Base-by-base conservation (phyloP, 2,888 invertebrate species). In the Ophion costatus region DNA sequence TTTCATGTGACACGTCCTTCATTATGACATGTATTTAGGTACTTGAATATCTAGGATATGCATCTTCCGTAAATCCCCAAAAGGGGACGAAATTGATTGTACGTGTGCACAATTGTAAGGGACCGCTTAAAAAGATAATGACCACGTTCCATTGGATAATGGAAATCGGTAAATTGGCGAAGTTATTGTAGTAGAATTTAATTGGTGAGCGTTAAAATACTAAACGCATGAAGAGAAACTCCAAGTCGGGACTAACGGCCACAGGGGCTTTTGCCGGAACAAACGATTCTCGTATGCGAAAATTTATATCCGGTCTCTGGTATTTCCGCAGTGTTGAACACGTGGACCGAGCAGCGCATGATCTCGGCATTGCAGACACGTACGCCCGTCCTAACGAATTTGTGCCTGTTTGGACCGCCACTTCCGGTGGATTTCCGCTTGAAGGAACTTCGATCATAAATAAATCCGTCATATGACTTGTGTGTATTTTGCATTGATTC, bases 241-340 rank as follows among this genome's bases (percentile, higher is more conserved):
- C 61, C 56, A 59, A 59, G 77, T 61, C 22, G n/a, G 51, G 11
- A 59, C n/a, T 67, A 38, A 78, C 77, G 69, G 45, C 4, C 5
- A 45, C 22, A 29, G 4, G 33, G 38, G 61, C 14, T 69, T 82
- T n/a, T 63, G 22, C 77, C 61, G 78, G 74, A 74, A 74, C 69
- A 74, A 83, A 79, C 74, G 63, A 61, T 74, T 78, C 59, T 74
- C 67, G 69, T 73, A 59, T 56, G 45, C 56, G 67, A 79, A 78
- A 83, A 78, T 83, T 83, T 63, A 79, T 79, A 74, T 83, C 82
- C 78, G 74, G 82, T 78, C 63, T 83, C 78, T 64, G 42, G 74
- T 38, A 74, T 69, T 78, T 38, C 78, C 56, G 69, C 69, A 67
- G 33, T 63, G 42, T 61, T 61, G 67, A 77, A 33, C 59, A 59